Evolutionary conservation across 2,797 vertebrate species (phyloP), one percentile per base, ranked within the genome.

Genomic region (Gymnopithys bicolor): DNA sequence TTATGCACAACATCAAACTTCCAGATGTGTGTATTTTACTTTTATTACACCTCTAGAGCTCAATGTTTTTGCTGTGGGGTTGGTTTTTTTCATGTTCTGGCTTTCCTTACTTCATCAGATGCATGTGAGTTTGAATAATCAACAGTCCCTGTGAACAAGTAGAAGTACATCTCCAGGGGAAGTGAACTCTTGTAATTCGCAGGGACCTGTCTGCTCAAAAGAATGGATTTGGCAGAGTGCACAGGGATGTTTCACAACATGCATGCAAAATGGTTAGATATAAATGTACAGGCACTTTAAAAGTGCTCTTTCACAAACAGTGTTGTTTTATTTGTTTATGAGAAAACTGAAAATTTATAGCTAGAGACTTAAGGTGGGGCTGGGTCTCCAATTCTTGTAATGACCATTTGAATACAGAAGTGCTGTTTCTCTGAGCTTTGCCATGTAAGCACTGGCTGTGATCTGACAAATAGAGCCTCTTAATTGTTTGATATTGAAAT

Each of bases 401-500:
- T 46, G 71, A 88, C 60, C 80, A 30, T 95, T 93, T 94, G 76
- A 89, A 90, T 84, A 68, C 51, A 62, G 55, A 87, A 70, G 10
- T n/a, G 32, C 35, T 93, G 33, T 93, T 96, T 95, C 92, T 86
- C 53, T 51, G 78, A 78, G 62, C 80, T 94, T 53, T 83, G 63
- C 55, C 83, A 24, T 41, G 52, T 64, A 81, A 95, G 59, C 3
- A 0, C 93, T 78, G 48, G 48, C 82, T 92, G 49, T 79, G 52
- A 70, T 94, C 82, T 97, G 89, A 91, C 76, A 90, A 92, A 69
- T 84, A 69, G 59, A 84, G 92, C 67, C 86, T 83, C 41, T 88
- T 56, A 95, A 94, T 22, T 19, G 66, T 66, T 84, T 96, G 80
- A 96, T 97, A 95, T 80, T 97, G 93, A 97, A 96, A 94, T 95